Evolutionary conservation across 2,888 invertebrate species (phyloP), one percentile per base, ranked within the genome.

Genomic region (Metallyticus violacea): DNA sequence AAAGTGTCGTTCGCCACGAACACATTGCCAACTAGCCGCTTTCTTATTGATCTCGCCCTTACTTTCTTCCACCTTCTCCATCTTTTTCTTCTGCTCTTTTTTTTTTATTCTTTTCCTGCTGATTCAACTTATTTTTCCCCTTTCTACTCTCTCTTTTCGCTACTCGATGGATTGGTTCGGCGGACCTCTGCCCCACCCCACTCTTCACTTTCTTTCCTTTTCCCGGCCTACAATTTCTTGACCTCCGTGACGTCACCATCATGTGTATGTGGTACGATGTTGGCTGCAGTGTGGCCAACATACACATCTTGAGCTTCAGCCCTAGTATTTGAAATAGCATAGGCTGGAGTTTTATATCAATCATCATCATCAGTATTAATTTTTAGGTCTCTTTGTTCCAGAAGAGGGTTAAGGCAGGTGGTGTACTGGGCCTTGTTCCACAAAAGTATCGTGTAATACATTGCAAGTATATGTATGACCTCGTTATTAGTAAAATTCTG

Each of bases 81-180:
- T 62, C 40, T 62, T 62, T 62, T 62, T 62, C 40, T 62, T 15
- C 77, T n/a, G 29, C 9, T 77, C 25, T 5, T 77, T 85, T 83
- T 83, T 83, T 83, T 83, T 83, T 77, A 83, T 83, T 83, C 83
- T 83, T 83, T 83, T 77, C 40, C 40, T 83, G 83, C 83, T 83
- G 83, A 83, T 83, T 83, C 83, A 83, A 83, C 83, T 83, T 83
- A 27, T 83, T 83, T 83, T 77, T 62, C 40, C 40, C 40, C 40
- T 62, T 62, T 62, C 40, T 62, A 22, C 40, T 62, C 40, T 62
- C 40, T 87, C 79, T 87, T 87, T 81, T 77, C 29, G 84, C 82
- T 88, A 83, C 77, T 83, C 81, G 85, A 81, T 82, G 85, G 81
- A 81, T 85, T 87, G 77, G 85, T 85, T 30, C 40, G 30, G 85